Conservation (phyloP, 2,888 invertebrate species). For the Apamea sordens region DNA sequence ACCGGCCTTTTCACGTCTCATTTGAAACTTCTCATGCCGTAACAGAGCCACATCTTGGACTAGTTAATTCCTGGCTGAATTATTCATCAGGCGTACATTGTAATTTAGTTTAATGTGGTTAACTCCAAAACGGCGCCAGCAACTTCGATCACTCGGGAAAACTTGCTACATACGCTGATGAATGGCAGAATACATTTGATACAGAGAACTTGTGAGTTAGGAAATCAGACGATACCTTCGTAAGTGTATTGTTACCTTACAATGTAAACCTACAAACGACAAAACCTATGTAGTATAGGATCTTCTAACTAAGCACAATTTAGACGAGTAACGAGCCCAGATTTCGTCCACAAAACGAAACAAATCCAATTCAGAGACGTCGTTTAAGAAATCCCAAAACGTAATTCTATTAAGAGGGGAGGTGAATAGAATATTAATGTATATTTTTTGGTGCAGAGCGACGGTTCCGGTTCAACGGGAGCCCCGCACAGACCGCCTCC, state of each 20-base stretch:
- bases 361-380: constrained; percentile 58
- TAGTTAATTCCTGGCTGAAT: constrained; percentile 72
- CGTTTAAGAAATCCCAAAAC: constrained; percentile 63
- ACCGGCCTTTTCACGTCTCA: constrained; percentile 69
- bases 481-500: constrained; percentile 85
- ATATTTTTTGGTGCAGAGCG: constrained; percentile 77
- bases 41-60: constrained; percentile 68
- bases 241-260: constrained; percentile 23
- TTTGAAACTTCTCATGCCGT: constrained; percentile 67
- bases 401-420: constrained; percentile 63
- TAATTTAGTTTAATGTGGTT: constrained; percentile 71
- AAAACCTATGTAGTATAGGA: constrained; percentile 11
- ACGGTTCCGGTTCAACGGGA: constrained; percentile 80
- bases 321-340: constrained; percentile 35
- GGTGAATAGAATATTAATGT: constrained; percentile 62
- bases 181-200: constrained; percentile 63
- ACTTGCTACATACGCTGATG: constrained; percentile 66
- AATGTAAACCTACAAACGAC: constrained; percentile 7
- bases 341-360: constrained; percentile 51
- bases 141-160: constrained; percentile 69
- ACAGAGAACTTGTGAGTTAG: constrained; percentile 45
- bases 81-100: constrained; percentile 72
- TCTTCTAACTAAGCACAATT: constrained; percentile 37
- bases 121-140: constrained; percentile 66
- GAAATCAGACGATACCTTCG: constrained; percentile 37